A percentile compares a stretch with the other conserved stretches of the same genome.
Evolutionary conservation across 1,140 invertebrate species (phyloP).

Genomic region (Nymphalis io): DNA sequence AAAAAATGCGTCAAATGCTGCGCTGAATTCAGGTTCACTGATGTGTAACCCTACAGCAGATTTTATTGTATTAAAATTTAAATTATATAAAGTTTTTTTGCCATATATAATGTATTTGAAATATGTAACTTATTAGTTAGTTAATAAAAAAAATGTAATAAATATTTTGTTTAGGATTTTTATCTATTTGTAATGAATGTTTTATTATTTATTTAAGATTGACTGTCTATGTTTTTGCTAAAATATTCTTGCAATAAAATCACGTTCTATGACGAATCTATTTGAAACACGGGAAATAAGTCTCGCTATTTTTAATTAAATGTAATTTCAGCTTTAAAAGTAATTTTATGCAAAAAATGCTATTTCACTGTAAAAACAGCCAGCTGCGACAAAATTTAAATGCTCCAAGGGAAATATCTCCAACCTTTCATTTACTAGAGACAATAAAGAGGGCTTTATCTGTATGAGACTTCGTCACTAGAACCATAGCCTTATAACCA

Average conservation of each 20-base stretch:
- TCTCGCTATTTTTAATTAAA: constrained; percentile 10
- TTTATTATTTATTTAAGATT: background rate
- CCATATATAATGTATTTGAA: background rate
- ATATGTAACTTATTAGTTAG: background rate
- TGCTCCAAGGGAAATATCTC: constrained; percentile 60
- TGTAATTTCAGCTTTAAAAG: constrained; percentile 12
- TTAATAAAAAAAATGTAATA: no score
- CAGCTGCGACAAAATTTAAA: constrained; percentile 68
- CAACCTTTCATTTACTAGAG: constrained; percentile 72
- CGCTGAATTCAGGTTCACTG: no score
- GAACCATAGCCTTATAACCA: constrained; percentile 15
- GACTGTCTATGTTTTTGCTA: background rate
- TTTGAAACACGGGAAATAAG: background rate
- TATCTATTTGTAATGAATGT: background rate
- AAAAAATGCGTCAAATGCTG: no score
- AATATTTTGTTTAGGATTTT: background rate
- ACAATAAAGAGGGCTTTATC: constrained; percentile 71
- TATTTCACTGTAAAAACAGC: constrained; percentile 50
- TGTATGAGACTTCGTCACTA: constrained; percentile 28
- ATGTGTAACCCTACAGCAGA: no score
- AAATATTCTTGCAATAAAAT: background rate
- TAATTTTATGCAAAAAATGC: constrained; percentile 36
- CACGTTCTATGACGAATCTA: background rate
- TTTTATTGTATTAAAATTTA: no score
- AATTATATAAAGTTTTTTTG: background rate